Base-by-base conservation (phyloP, 2,797 vertebrate species). In the Chiloscyllium punctatum region DNA sequence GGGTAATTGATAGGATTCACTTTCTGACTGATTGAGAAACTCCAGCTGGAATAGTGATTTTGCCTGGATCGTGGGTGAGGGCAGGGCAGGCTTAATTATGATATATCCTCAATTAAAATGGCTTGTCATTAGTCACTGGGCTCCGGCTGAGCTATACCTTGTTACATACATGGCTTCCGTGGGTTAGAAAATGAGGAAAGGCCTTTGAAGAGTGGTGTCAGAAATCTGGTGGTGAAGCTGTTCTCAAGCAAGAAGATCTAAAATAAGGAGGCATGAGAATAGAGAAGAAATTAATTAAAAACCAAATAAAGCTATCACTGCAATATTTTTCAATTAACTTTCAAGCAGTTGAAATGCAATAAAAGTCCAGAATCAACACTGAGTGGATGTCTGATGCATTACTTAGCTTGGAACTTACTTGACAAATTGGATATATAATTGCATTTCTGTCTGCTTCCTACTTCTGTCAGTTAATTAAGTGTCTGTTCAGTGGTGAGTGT, bases 401-500 rank as follows among this genome's bases (percentile, higher is more conserved):
- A n/a, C 57, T 37, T 37, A 66, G 57, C 57, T 91, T 1, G 37
- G 37, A 71, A 42, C 42, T 72, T 71, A 71, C 62, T 72, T 72
- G 92, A 25, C 68, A 91, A 91, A 91, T 51, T 51, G 42, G 25
- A 51, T 71, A 91, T 91, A 51, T 72, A 42, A 94, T 94, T 95
- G 51, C 48, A 74, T 95, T 94, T 95, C 42, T 51, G 27, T 72
- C 42, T 37, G 23, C 72, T 95, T 72, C 71, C 48, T 53, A 77
- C 95, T 77, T 95, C 96, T 96, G 95, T 96, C 95, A 57, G 48
- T 96, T 96, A 96, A 96, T 96, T 96, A 97, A 97, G 96, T 96
- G 97, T 96, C 96, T 27, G 62, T 95, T 53, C 97, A 96, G 96
- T 95, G 95, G 96, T 96, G 96, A 96, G 97, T 96, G 97, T 94